Evolutionary conservation across 2,113 vertebrate genomes (phyloP), one percentile per base, ranked within the genome.

Genomic region (Gobiocypris rarus): DNA sequence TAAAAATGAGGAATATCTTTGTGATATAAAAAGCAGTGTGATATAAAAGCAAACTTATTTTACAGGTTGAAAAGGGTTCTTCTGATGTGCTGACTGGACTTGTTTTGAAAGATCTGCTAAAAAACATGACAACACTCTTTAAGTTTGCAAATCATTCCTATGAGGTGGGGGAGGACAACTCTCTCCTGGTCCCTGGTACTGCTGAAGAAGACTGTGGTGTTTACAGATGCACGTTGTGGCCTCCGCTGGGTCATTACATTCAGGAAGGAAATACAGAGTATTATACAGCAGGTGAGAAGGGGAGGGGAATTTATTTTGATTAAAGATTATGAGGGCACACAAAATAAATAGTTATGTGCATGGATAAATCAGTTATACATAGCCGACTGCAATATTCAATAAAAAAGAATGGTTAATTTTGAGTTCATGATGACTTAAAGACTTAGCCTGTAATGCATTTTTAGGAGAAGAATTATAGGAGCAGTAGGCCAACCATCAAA

Each of bases 171-270:
- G 86, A 85, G 9, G 86, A 89, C 54, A 82, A 83, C 24, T 76
- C 89, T 43, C 85, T 90, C 24, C 11, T 81, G 6, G 8, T 90
- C 3, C 76, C 50, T 2, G n/a, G 79, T 70, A 4, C 19, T 14
- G 14, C 41, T 14, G 4, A 80, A 50, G 58, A 43, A 9, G 84
- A 84, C 45, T 90, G 88, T 69, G 86, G 85, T 1, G 73, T 17
- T 26, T 90, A 89, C 26, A 85, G 67, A 58, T 90, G 89, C 78
- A 88, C 81, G 2, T 70, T 89, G 5, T 90, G 87, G 89, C 86
- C 89, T 22, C 89, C 86, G 0, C 11, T 90, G 13, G 89, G 89
- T 3, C 89, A 89, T 77, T 83, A 85, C n/a, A 88, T 89, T 26
- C 86, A 82, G 82, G 81, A 90, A 43, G 83, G 26, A 50, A 82